Evolutionary conservation across 1,140 invertebrate genomes (phyloP).

Genomic region (Temnothorax longispinosus): DNA sequence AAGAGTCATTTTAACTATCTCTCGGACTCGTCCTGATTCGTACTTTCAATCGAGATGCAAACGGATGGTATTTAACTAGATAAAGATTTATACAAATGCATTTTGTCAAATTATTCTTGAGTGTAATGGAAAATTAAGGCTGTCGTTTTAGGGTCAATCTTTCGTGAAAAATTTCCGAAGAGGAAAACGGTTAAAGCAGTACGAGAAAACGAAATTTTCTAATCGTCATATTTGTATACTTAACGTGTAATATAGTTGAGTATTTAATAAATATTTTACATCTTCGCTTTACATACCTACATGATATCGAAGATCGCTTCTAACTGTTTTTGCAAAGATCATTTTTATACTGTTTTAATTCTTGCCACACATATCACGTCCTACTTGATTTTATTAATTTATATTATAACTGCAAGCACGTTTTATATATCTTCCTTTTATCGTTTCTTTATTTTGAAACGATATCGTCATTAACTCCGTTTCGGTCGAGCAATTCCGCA

Average conservation of each 20-base stretch:
- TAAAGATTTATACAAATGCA: not conserved
- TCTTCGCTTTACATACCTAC: not conserved
- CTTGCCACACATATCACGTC: not conserved
- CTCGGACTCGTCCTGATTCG: not conserved
- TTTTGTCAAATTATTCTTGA: not conserved
- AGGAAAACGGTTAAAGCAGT: not conserved
- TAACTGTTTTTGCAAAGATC: not conserved
- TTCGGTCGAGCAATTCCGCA: slow-evolving; percentile 21
- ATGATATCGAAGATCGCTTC: not conserved
- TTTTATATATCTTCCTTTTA: not conserved
- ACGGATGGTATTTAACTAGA: not conserved
- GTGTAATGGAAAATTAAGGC: not conserved
- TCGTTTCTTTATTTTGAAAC: slow-evolving; percentile 16
- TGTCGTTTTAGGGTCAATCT: not conserved
- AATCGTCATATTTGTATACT: not conserved
- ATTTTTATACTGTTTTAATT: not conserved
- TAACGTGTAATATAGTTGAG: not conserved
- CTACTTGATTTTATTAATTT: slow-evolving; percentile 17
- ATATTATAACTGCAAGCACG: not conserved
- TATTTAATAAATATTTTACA: not conserved
- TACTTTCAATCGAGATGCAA: not conserved
- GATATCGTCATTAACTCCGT: slow-evolving; percentile 19
- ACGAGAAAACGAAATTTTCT: not conserved
- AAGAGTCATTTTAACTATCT: not conserved
- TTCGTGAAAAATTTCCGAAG: not conserved